phyloP scores from a whole-genome alignment of 2,113 vertebrate genomes.

The Strigops habroptila region DNA sequence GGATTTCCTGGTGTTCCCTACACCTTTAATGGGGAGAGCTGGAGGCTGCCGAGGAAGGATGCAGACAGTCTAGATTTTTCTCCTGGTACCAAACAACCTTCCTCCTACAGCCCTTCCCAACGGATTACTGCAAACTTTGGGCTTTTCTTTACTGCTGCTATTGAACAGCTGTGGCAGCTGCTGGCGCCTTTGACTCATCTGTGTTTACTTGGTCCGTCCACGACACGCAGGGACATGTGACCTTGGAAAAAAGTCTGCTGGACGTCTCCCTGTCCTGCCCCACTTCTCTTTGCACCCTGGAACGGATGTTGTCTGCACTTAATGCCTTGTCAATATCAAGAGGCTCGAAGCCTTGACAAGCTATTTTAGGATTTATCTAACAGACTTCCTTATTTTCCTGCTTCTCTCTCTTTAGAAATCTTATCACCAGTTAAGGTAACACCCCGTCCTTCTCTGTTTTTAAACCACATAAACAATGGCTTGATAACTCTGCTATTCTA shows the following conservation, averaged over 20 bases:
- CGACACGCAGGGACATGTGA: accelerated
- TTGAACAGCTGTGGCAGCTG: not conserved
- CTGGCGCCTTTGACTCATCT: not conserved
- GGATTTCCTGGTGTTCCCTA: not conserved
- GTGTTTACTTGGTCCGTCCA: not conserved
- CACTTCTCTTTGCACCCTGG: not conserved
- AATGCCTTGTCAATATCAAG: not conserved
- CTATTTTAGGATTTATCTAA: slow-evolving; percentile 43
- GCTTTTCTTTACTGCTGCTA: not conserved
- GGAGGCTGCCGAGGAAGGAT: not conserved
- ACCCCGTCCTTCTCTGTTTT: not conserved
- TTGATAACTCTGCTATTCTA: not conserved
- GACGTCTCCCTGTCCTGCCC: not conserved
- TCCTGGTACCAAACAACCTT: not conserved
- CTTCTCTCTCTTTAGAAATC: not conserved
- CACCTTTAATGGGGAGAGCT: not conserved
- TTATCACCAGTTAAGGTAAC: slow-evolving; percentile 22
- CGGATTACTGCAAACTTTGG: not conserved
- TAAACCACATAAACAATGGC: not conserved
- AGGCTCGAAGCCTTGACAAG: not conserved
- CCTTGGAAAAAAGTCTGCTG: not conserved
- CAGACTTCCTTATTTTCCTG: slow-evolving; percentile 26
- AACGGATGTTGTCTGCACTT: not conserved
- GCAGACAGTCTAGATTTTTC: not conserved
- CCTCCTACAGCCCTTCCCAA: not conserved